Base-by-base conservation (phyloP, 2,888 invertebrate species). In the Mythimna pallens region DNA sequence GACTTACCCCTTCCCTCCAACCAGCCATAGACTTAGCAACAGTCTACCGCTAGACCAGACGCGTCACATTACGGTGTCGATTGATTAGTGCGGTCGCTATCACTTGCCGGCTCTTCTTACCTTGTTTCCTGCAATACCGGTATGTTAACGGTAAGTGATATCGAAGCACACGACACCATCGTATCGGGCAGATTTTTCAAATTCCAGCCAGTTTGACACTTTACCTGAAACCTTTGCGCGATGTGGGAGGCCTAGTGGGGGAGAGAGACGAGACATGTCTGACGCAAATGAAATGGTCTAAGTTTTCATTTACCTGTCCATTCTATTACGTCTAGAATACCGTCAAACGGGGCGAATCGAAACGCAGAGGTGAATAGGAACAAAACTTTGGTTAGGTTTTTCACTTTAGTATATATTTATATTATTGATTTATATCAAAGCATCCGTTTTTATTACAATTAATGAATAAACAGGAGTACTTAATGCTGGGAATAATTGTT, bases 121-220 rank as follows among this genome's bases (percentile, higher is more conserved):
- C 63, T 73, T 22, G 84, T 86, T 92, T 92, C 92, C 90, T 88
- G 90, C 85, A 81, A 90, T 75, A 75, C 65, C 70, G 66, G 71
- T 72, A 74, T 73, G 74, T 86, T 88, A 88, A 78, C 82, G 84
- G 84, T 87, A 88, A 89, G 64, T 70, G 76, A 83, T 80, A 86
- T 73, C 76, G 74, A 68, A 81, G 73, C 76, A 89, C 80, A 79
- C 65, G 92, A 91, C 88, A 91, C 92, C 86, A 58, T 76, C 43
- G 65, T 66, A 67, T 83, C 77, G 63, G 67, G 72, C 55, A 82
- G 87, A 87, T 89, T 91, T 91, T 89, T 87, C 78, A 87, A 90
- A 92, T 92, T 90, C 81, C 76, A 57, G 58, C 72, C 75, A 74
- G 76, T 78, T 84, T 75, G 78, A 78, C 63, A 65, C 59, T 84